phyloP scores from a whole-genome alignment of 35 echinoderm and acorn worm genomes.

The Ophiothrix spiculata region DNA sequence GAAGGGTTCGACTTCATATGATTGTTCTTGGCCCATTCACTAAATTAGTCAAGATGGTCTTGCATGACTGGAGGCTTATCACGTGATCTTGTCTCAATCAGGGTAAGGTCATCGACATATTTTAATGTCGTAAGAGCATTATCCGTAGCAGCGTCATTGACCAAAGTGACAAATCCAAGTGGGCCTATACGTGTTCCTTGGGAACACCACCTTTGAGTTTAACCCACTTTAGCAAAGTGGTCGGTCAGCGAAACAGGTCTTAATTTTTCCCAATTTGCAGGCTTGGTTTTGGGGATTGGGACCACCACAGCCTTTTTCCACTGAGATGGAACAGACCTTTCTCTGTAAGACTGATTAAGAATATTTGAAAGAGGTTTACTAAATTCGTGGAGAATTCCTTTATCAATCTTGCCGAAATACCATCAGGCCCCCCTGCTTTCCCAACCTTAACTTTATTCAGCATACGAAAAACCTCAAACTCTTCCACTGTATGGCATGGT shows the following conservation, averaged over 20 bases:
- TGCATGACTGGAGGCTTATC: too few species aligned
- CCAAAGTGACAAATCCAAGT: too few species aligned
- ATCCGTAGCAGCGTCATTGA: too few species aligned
- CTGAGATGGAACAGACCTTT: too few species aligned
- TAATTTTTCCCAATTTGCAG: constrained; percentile 43
- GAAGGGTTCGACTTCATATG: too few species aligned
- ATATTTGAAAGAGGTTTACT: constrained; percentile 43
- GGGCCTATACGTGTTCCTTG: too few species aligned
- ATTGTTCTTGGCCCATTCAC: too few species aligned
- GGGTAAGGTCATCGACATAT: too few species aligned
- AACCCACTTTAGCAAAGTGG: constrained; percentile 51
- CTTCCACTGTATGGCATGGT: background rate
- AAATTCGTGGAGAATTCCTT: constrained; percentile 57
- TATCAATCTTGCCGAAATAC: constrained; percentile 43
- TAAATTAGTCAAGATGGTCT: too few species aligned
- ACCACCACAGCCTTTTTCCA: constrained; percentile 64
- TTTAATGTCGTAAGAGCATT: too few species aligned
- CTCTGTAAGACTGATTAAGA: constrained; percentile 18
- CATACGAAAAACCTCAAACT: constrained; percentile 19
- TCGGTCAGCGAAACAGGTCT: constrained; percentile 62
- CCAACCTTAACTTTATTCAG: constrained; percentile 45
- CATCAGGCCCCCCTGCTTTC: constrained; percentile 54
- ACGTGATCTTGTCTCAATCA: too few species aligned
- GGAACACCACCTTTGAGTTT: too few species aligned
- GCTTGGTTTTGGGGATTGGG: constrained; percentile 52